phyloP scores from a whole-genome alignment of 2,797 vertebrate genomes.

The Macroramphosus scolopax region DNA sequence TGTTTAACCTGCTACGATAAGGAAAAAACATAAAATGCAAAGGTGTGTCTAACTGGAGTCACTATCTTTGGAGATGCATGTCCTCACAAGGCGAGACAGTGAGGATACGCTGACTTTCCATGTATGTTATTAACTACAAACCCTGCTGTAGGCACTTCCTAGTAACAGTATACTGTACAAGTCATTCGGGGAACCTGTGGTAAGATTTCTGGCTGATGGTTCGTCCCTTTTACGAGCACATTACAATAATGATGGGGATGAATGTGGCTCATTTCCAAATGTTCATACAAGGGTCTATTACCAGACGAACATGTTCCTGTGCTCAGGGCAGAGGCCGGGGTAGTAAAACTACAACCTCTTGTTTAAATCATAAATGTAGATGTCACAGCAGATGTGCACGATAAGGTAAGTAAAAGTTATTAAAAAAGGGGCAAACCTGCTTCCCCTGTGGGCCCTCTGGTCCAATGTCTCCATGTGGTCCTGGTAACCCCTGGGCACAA shows the following conservation, averaged over 20 bases:
- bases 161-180: conserved; percentile 53
- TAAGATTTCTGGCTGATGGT: conserved; percentile 14
- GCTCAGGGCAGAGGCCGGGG: conserved; percentile 27
- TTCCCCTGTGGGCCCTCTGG: conserved; percentile 84
- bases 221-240: conserved; percentile 27
- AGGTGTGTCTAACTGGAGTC: background rate
- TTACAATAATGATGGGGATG: conserved; percentile 58
- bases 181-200: conserved; percentile 26
- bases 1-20: too few species aligned
- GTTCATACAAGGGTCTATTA: conserved; percentile 44
- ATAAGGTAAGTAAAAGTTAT: conserved; percentile 40
- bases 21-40: background rate
- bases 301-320: conserved; percentile 34
- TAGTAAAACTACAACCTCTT: conserved; percentile 35
- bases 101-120: conserved; percentile 27
- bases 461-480: conserved; percentile 85
- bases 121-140: conserved; percentile 49
- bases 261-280: conserved; percentile 50
- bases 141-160: conserved; percentile 50
- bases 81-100: conserved; percentile 47
- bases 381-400: conserved; percentile 55
- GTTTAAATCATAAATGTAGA: conserved; percentile 53
- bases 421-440: conserved; percentile 76
- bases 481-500: conserved; percentile 81
- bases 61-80: conserved; percentile 55